Base-by-base conservation (phyloP, 2,797 vertebrate genomes). In the Brotula barbata region DNA sequence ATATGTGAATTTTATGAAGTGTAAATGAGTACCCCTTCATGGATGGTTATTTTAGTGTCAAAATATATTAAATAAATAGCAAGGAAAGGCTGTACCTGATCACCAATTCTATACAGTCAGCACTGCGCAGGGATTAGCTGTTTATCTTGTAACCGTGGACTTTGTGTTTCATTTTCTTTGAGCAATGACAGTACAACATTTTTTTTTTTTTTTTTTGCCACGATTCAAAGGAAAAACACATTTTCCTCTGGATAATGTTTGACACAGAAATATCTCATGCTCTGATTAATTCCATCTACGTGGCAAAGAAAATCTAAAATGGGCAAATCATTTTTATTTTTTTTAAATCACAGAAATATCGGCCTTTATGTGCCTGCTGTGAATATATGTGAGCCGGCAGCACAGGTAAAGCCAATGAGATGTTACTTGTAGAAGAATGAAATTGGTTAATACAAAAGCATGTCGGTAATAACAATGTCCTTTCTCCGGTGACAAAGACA, bases 381-480 rank as follows among this genome's bases (percentile, higher is more conserved):
- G 64, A 43, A 58, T 58, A 58, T 74, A 83, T 68, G 71, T 68
- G 80, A 90, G 82, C 85, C 88, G 82, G 90, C 88, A 89, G 90
- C 87, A 82, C 84, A 90, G 92, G 91, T 90, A 90, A 90, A 92
- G 89, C 90, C 92, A 92, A 92, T 87, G 89, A 92, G 93, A 94
- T 94, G 93, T 94, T 92, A 93, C 93, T 92, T 92, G 93, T 92
- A 91, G 91, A 92, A 92, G 93, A 94, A 93, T 90, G 89, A 93
- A 92, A 94, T 91, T 92, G 93, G 93, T 93, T 94, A 94, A 95
- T 94, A 93, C 93, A 95, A 94, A 94, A 92, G 92, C 92, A 93
- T 93, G 93, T 93, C 92, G 89, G 92, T 95, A 94, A 95, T 95
- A 94, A 94, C 93, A 94, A 94, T 94, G 93, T 95, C 94, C 93